Base-by-base conservation (phyloP, 2,888 invertebrate species). In the Melieria picta region DNA sequence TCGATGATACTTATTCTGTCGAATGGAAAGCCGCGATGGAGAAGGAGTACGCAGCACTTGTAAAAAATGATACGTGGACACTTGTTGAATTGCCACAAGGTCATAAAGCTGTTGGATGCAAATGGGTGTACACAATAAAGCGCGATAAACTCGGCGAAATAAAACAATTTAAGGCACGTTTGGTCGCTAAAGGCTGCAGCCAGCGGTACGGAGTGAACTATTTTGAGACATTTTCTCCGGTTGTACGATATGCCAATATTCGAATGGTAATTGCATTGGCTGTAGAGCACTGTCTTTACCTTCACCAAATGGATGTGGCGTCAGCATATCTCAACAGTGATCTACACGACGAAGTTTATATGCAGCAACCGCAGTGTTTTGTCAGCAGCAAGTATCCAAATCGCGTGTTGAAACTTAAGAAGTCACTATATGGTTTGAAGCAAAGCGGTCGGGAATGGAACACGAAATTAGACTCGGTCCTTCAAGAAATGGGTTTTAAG, bases 381-480 rank as follows among this genome's bases (percentile, higher is more conserved):
- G 46, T 70, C 30, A 60, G 67, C 43, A 10, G 50, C n/a, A 58
- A 65, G 13, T 60, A 57, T 63, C 72, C 72, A 64, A 43, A 71
- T 56, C 46, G 64, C 5, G 72, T 76, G 3, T 50, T 75, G 61
- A 74, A 65, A 64, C 62, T 75, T 4, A 70, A 73, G 13, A 75
- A 72, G 58, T 74, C 73, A 7, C 58, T 75, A 7, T 77, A 77
- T 63, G 75, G 69, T 46, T 77, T 7, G 74, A 76, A 16, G 62
- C 75, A 77, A 69, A 67, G 71, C n/a, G 75, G 75, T 3, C 60
- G 77, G 1, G 73, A 73, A 65, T 77, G 77, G 76, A 75, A 77
- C 16, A 45, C 46, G 6, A 74, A 69, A 55, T 57, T 75, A 61
- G 69, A 76, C 58, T 48, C 16, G 0, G 71, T 74, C 58, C 58